Evolutionary conservation across 1,140 invertebrate species (phyloP).

Genomic region (Trichonephila inaurata): DNA sequence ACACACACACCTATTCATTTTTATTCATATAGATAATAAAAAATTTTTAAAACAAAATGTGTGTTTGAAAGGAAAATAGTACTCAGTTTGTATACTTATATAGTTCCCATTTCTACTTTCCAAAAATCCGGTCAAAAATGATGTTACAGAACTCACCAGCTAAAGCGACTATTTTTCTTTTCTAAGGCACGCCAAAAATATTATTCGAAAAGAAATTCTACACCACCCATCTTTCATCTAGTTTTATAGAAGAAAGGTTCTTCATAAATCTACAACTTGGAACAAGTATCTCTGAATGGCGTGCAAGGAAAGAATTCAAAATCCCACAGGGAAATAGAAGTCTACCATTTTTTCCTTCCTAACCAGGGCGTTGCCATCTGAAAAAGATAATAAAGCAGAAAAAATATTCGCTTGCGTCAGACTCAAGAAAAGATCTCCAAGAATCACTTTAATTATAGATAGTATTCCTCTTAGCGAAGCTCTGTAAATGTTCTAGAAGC

Average conservation of each 20-base stretch:
- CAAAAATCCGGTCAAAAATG: background rate
- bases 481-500: background rate
- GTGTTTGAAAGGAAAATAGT: no score
- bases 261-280: slow-evolving; percentile 36
- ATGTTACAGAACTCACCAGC: background rate
- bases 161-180: background rate
- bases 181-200: background rate
- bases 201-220: background rate
- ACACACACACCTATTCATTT: no score
- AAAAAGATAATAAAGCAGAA: background rate
- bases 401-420: background rate
- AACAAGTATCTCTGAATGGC: slow-evolving; percentile 24
- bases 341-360: background rate
- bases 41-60: no score
- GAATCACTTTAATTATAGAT: slow-evolving; percentile 48
- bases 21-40: no score
- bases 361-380: slow-evolving; percentile 31
- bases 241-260: background rate
- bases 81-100: no score
- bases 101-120: background rate
- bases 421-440: background rate
- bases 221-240: background rate
- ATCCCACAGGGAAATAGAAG: background rate
- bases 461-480: slow-evolving; percentile 26
- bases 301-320: background rate